These are phyloP conservation scores for Ictalurus furcatus DNA, from an alignment of 2,113 vertebrate species.

Conservation along the genomic window DNA sequence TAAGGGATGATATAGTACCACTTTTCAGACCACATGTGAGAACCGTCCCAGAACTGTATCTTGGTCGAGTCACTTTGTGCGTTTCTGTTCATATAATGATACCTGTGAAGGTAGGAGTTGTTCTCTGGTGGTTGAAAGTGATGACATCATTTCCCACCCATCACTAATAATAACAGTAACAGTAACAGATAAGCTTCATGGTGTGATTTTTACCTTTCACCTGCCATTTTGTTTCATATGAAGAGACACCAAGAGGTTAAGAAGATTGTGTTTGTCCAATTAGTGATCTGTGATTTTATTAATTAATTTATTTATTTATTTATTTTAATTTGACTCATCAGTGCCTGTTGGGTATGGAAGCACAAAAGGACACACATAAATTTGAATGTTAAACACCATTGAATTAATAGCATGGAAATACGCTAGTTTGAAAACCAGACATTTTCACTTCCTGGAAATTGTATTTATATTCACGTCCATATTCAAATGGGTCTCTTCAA, in stretches of 20 bases:
- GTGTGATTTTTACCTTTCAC: not conserved
- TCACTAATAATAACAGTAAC: not conserved
- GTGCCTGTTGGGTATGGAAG: not conserved
- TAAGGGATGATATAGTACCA: too few relatives aligned
- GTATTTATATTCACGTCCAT: not conserved
- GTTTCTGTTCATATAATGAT: not conserved
- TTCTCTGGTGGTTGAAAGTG: not conserved
- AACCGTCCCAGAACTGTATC: not conserved
- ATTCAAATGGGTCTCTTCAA: not conserved
- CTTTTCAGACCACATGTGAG: not conserved
- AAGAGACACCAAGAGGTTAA: not conserved
- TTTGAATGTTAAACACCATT: not conserved
- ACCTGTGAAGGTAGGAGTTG: not conserved
- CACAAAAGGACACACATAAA: not conserved
- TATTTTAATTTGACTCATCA: too few relatives aligned
- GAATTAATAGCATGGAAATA: not conserved
- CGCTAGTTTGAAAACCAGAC: not conserved
- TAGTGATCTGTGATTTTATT: not conserved
- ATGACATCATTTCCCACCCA: not conserved
- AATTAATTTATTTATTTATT: too few relatives aligned
- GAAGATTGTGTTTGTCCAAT: not conserved
- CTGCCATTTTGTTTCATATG: not conserved
- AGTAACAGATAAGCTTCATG: not conserved
- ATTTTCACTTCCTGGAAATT: not conserved
- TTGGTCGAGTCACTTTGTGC: not conserved